A percentile compares a stretch with the other conserved stretches of the same genome.
These are phyloP conservation scores for Pontoporia blainvillei DNA, from an alignment of 2,113 vertebrate species.

Conservation along the genomic window DNA sequence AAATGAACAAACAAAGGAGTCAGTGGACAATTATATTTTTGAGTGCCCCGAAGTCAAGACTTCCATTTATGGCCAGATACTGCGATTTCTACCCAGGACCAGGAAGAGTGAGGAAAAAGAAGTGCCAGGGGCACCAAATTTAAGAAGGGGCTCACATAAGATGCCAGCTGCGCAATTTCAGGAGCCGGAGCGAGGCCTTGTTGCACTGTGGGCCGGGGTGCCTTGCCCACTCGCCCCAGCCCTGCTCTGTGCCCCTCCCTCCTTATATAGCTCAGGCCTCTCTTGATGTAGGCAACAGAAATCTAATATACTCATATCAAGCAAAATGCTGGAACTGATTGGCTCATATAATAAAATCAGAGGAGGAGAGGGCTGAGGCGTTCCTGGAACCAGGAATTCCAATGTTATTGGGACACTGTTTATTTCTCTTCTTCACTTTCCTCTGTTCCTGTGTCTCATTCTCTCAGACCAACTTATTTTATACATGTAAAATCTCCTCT, in stretches of 20 bases:
- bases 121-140: no score
- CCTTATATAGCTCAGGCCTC: neutral
- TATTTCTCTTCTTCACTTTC: neutral
- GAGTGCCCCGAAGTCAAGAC: neutral
- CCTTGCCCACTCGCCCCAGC: neutral
- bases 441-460: neutral
- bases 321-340: neutral
- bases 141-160: neutral
- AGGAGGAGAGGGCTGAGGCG: neutral
- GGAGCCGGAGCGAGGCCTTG: neutral
- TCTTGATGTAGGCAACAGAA: neutral
- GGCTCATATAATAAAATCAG: neutral
- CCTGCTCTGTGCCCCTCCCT: neutral
- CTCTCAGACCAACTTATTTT: neutral
- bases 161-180: neutral
- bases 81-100: neutral
- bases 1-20: neutral
- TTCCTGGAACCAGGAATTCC: neutral
- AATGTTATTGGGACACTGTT: neutral
- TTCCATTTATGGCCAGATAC: neutral
- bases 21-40: neutral
- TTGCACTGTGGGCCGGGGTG: neutral
- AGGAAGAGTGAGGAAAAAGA: neutral
- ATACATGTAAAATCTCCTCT: neutral
- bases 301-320: neutral